A percentile compares a stretch with the other conserved stretches of the same genome.
phyloP scores from a whole-genome alignment of 2,797 vertebrate species.

The Rachycentron canadum region DNA sequence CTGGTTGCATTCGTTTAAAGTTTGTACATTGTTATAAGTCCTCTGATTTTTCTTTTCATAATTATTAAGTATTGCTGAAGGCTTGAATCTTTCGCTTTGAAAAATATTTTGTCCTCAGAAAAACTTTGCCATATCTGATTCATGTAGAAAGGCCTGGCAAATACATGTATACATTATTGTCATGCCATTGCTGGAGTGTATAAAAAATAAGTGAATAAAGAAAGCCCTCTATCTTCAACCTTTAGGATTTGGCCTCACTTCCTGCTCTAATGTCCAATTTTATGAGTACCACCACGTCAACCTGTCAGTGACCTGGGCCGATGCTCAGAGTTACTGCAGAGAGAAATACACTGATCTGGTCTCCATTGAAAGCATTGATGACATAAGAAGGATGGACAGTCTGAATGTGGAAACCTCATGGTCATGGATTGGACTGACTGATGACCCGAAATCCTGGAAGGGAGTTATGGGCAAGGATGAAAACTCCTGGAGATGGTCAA shows the following conservation, averaged over 20 bases:
- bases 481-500: constrained; percentile 58
- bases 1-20: no score
- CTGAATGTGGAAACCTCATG: accelerated
- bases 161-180: no score
- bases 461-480: neutral
- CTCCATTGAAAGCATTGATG: neutral
- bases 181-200: no score
- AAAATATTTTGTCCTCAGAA: no score
- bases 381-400: constrained; percentile 4
- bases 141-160: no score
- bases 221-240: neutral
- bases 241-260: constrained; percentile 10
- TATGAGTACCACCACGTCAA: constrained; percentile 19
- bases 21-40: no score
- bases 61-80: no score
- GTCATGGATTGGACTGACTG: constrained; percentile 45
- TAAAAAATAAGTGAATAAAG: no score
- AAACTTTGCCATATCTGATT: no score
- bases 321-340: constrained; percentile 44
- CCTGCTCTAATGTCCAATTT: neutral
- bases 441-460: constrained; percentile 37
- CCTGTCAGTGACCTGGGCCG: neutral
- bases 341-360: constrained; percentile 33
- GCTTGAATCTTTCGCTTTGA: no score
- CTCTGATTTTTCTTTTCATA: no score